Evolutionary conservation across 2,113 vertebrate genomes (phyloP).

Genomic region (Parus major): DNA sequence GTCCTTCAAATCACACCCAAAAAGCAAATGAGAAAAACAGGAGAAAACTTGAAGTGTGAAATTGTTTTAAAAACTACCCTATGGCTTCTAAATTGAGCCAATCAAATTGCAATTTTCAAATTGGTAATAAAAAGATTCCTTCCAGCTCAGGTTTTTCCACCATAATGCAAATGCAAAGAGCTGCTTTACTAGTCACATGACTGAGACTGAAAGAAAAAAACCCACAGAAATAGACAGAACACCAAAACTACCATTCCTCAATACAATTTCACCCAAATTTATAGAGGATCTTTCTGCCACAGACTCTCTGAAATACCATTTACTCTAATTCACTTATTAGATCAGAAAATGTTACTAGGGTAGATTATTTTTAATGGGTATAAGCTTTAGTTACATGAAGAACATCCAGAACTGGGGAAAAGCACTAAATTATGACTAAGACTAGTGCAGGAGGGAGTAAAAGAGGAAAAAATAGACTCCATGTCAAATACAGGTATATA

Average conservation of each 20-base stretch:
- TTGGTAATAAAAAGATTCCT: neutral
- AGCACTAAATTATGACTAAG: neutral
- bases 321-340: neutral
- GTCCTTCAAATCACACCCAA: neutral
- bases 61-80: neutral
- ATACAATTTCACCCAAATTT: neutral
- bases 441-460: neutral
- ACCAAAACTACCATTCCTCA: neutral
- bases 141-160: neutral
- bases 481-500: neutral
- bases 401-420: neutral
- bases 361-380: neutral
- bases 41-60: neutral
- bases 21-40: neutral
- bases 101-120: neutral
- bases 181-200: neutral
- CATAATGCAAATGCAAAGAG: neutral
- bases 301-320: neutral
- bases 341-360: neutral
- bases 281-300: neutral
- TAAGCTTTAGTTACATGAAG: neutral
- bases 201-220: neutral
- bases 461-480: neutral
- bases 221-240: neutral
- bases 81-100: neutral